Conservation (phyloP, 2,888 invertebrate species). For the Ornithoptera priamus region DNA sequence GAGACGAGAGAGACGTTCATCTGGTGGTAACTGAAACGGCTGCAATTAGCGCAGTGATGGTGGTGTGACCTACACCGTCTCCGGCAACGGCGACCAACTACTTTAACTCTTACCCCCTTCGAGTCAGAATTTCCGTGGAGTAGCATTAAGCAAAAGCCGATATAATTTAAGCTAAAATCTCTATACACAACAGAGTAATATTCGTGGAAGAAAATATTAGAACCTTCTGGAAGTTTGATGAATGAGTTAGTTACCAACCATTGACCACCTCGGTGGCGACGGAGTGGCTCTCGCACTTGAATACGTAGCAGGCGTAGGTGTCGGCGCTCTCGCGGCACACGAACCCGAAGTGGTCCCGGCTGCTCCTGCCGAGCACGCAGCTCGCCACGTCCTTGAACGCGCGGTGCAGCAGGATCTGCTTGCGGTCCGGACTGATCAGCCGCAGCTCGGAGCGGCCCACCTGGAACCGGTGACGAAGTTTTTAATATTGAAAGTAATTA, state of each 20-base stretch:
- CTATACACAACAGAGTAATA: too few relatives aligned
- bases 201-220: too few relatives aligned
- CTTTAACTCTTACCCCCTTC: too few relatives aligned
- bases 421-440: constrained; percentile 95
- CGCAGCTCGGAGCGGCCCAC: constrained; percentile 93
- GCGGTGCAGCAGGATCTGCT: constrained; percentile 92
- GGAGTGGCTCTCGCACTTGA: constrained; percentile 91
- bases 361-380: constrained; percentile 90
- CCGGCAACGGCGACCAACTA: too few relatives aligned
- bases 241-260: constrained; percentile 62
- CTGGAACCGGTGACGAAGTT: constrained; percentile 50
- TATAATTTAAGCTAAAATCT: too few relatives aligned
- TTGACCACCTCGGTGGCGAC: constrained; percentile 90
- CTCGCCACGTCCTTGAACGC: constrained; percentile 93
- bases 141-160: too few relatives aligned
- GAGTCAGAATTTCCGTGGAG: too few relatives aligned
- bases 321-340: constrained; percentile 89
- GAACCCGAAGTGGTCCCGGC: constrained; percentile 94
- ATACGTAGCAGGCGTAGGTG: constrained; percentile 88
- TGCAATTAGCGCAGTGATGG: too few relatives aligned
- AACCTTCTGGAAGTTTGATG: background rate
- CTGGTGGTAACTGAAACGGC: too few relatives aligned
- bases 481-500: too few relatives aligned
- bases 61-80: too few relatives aligned
- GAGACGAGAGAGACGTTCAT: too few relatives aligned